Conservation (phyloP, 2,888 invertebrate species). For the Molanna angustata region DNA sequence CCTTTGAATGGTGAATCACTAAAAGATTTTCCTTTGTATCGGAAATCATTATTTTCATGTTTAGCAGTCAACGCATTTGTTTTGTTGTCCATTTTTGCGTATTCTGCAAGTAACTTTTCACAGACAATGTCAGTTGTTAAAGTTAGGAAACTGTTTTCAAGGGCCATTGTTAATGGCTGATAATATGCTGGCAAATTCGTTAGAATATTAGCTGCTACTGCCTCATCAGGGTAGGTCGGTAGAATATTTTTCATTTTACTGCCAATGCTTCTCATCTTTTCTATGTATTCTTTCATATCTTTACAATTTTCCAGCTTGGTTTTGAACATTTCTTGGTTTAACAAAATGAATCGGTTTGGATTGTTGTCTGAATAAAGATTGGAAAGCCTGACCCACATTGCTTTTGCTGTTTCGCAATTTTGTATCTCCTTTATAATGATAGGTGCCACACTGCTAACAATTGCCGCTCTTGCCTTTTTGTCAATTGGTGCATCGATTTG, state of each 20-base stretch:
- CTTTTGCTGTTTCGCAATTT: slow-evolving; percentile 1
- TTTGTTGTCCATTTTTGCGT: background rate
- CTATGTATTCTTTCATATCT: slow-evolving; percentile 1
- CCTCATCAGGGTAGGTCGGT: slow-evolving; percentile 1
- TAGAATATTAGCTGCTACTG: background rate
- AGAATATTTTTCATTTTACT: background rate
- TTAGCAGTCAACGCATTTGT: background rate
- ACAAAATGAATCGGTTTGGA: background rate
- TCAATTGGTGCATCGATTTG: background rate
- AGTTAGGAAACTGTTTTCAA: background rate
- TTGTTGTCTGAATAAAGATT: background rate
- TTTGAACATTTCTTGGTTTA: background rate
- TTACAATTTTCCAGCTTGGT: background rate
- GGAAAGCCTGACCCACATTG: background rate
- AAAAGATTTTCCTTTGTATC: background rate
- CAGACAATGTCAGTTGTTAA: slow-evolving; percentile 5
- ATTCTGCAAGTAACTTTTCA: slow-evolving; percentile 2
- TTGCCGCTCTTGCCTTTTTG: background rate
- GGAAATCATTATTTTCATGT: background rate
- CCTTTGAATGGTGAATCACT: background rate
- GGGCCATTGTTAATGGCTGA: slow-evolving; percentile 1
- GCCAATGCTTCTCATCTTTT: slow-evolving; percentile 1
- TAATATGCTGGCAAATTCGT: slow-evolving; percentile 3
- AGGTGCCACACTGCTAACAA: background rate
- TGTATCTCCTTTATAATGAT: slow-evolving; percentile 2